Evolutionary conservation across 2,113 vertebrate species (phyloP).

Genomic region (Alethe castanea): DNA sequence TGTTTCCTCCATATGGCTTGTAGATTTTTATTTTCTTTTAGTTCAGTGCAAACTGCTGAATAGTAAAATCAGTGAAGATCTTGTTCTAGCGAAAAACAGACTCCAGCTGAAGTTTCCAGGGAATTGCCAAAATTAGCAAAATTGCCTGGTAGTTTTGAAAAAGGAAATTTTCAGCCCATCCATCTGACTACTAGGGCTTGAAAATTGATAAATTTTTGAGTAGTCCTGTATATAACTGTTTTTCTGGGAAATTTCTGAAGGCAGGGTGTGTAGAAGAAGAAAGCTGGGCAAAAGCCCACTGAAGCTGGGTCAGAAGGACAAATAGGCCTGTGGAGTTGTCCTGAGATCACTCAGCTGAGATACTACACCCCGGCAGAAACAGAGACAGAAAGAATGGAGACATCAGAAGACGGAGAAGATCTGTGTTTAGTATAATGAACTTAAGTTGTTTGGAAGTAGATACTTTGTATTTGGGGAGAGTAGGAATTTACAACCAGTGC

Average conservation of each 20-base stretch:
- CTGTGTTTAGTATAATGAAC: not conserved
- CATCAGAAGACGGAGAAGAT: not conserved
- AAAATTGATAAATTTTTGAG: not conserved
- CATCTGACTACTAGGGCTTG: not conserved
- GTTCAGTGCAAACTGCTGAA: constrained; percentile 62
- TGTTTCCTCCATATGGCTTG: constrained; percentile 76
- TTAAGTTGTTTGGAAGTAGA: not conserved
- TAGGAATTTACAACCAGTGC: not conserved
- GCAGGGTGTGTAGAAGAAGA: not conserved
- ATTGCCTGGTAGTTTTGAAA: not conserved
- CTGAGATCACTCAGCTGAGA: not conserved
- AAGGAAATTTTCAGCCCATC: not conserved
- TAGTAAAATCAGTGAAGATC: constrained; percentile 38
- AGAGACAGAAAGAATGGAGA: not conserved
- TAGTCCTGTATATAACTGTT: too few species aligned
- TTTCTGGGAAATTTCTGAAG: not conserved
- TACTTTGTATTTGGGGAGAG: not conserved
- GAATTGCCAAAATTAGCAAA: not conserved
- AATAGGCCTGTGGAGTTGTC: not conserved
- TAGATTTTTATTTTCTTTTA: constrained; percentile 69
- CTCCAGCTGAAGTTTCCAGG: not conserved
- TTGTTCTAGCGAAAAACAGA: not conserved
- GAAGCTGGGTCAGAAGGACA: not conserved
- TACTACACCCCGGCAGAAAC: accelerated
- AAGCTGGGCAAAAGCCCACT: not conserved